These are phyloP conservation scores for Oxycera nigricornis DNA, from an alignment of 2,888 invertebrate species.

Conservation along the genomic window DNA sequence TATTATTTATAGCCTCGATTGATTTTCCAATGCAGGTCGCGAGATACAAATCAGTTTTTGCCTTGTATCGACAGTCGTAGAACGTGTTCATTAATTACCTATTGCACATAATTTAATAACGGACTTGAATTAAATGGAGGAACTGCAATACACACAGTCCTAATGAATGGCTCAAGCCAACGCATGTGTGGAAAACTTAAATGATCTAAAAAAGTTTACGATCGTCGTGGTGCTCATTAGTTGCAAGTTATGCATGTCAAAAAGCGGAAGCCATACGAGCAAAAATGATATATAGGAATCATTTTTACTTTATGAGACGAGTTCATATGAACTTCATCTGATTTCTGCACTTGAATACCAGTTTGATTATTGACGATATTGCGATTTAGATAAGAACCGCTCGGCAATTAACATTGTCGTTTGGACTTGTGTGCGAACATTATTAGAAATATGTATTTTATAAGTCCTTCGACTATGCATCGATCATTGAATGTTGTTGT, in stretches of 20 bases:
- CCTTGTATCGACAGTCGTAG: background rate
- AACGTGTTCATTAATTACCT: background rate
- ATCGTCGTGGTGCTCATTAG: background rate
- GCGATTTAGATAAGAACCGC: too few relatives aligned
- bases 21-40: background rate
- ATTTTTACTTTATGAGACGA: too few relatives aligned
- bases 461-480: too few relatives aligned
- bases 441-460: too few relatives aligned
- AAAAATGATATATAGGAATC: background rate
- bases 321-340: too few relatives aligned
- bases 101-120: background rate
- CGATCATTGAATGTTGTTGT: too few relatives aligned
- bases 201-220: background rate
- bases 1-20: constrained; percentile 16
- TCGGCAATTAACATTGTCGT: too few relatives aligned
- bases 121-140: background rate
- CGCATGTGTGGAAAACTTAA: too few relatives aligned
- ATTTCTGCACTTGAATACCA: too few relatives aligned
- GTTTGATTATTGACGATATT: too few relatives aligned
- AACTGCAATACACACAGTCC: background rate
- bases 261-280: background rate
- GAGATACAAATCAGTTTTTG: background rate
- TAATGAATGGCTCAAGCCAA: background rate
- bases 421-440: too few relatives aligned
- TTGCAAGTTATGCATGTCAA: background rate